These are phyloP conservation scores for Teleiodes luculella DNA, from an alignment of 2,888 invertebrate species.

Conservation along the genomic window DNA sequence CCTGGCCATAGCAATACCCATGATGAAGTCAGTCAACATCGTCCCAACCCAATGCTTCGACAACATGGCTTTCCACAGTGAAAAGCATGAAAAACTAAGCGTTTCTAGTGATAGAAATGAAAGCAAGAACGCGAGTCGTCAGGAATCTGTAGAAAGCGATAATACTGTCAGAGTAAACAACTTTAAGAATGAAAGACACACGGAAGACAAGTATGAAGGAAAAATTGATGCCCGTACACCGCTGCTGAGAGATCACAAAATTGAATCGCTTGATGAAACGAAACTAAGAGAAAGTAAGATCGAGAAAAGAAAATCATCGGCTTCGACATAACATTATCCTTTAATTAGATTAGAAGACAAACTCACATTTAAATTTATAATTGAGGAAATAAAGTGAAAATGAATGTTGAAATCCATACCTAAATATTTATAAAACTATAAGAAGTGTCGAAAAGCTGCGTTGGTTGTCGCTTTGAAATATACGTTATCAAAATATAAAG, in stretches of 20 bases:
- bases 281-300: slow-evolving; percentile 65
- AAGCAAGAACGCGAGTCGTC: slow-evolving; percentile 52
- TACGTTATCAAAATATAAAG: too few species aligned
- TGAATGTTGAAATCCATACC: too few species aligned
- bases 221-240: slow-evolving; percentile 69
- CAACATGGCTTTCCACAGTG: slow-evolving; percentile 69
- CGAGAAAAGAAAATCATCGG: slow-evolving; percentile 71
- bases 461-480: too few species aligned
- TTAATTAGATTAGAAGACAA: background rate
- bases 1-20: slow-evolving; percentile 79
- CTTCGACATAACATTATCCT: slow-evolving; percentile 56
- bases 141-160: slow-evolving; percentile 59
- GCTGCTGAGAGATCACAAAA: slow-evolving; percentile 66
- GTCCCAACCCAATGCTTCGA: slow-evolving; percentile 73
- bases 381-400: background rate
- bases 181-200: slow-evolving; percentile 61
- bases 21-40: slow-evolving; percentile 78
- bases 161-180: slow-evolving; percentile 60
- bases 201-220: slow-evolving; percentile 55
- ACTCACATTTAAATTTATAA: slow-evolving; percentile 13
- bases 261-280: slow-evolving; percentile 69
- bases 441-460: too few species aligned
- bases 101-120: slow-evolving; percentile 35
- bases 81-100: slow-evolving; percentile 48
- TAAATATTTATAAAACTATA: too few species aligned